A percentile compares a stretch with the other conserved stretches of the same genome.
phyloP scores from a whole-genome alignment of 2,797 vertebrate species.

The Peromyscus eremicus region DNA sequence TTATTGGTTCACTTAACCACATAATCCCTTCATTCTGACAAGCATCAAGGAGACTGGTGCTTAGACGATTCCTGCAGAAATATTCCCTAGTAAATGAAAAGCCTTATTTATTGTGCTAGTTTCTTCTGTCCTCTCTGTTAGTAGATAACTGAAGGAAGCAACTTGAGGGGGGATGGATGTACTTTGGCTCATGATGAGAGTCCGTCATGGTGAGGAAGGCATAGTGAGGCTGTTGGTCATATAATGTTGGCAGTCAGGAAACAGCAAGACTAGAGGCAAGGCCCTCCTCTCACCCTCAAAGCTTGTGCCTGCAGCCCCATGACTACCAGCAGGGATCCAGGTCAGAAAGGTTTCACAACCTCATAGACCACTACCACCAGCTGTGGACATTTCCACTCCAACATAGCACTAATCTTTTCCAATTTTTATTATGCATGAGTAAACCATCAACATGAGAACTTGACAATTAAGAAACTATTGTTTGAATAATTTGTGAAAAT shows the following conservation, averaged over 20 bases:
- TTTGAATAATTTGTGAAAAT: conserved; percentile 21
- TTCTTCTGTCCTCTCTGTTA: neutral
- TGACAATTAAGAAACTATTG: neutral
- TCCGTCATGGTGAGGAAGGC: neutral
- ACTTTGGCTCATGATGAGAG: neutral
- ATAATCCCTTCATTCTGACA: neutral
- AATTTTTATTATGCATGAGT: neutral
- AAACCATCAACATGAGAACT: neutral
- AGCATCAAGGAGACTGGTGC: neutral
- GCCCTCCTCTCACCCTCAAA: neutral
- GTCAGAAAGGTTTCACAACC: neutral
- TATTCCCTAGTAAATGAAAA: neutral
- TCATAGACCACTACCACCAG: neutral
- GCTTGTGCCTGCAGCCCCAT: neutral
- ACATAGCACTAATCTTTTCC: neutral
- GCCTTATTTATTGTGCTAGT: neutral
- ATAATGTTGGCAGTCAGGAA: neutral
- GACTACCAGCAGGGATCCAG: neutral
- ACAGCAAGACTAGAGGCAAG: neutral
- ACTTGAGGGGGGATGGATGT: neutral
- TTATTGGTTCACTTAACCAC: neutral
- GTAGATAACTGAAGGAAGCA: neutral
- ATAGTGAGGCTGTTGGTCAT: neutral
- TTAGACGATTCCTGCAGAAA: neutral
- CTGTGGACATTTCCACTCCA: neutral